Evolutionary conservation across 2,113 vertebrate species (phyloP).

Genomic region (Thalassoma bifasciatum): DNA sequence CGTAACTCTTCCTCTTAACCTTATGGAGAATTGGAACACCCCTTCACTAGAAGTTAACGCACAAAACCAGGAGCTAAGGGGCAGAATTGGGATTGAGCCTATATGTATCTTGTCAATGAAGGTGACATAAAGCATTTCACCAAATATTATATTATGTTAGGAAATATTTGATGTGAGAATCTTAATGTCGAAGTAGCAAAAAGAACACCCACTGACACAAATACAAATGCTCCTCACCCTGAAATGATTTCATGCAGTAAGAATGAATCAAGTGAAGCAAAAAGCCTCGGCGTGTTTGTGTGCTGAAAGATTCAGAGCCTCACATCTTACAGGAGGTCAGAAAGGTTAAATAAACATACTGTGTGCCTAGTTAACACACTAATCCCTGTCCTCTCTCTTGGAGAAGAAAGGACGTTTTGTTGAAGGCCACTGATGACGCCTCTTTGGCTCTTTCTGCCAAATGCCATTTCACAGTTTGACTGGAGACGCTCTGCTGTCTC

Average conservation of each 20-base stretch:
- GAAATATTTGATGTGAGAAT: neutral
- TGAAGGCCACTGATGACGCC: slow-evolving; percentile 51
- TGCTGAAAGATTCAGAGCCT: slow-evolving; percentile 39
- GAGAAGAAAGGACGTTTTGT: slow-evolving; percentile 73
- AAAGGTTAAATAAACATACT: slow-evolving; percentile 67
- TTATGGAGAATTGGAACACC: too few relatives aligned
- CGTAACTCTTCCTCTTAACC: too few relatives aligned
- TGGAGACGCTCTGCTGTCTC: slow-evolving; percentile 38
- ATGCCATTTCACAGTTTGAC: slow-evolving; percentile 34
- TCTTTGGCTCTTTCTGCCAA: slow-evolving; percentile 52
- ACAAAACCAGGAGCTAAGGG: too few relatives aligned
- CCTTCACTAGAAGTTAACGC: too few relatives aligned
- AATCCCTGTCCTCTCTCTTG: slow-evolving; percentile 61
- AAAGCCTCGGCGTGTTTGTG: slow-evolving; percentile 30
- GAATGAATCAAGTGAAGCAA: slow-evolving; percentile 6
- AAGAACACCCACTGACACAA: neutral
- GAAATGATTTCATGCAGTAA: slow-evolving; percentile 27
- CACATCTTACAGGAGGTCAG: slow-evolving; percentile 48
- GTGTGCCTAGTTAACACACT: slow-evolving; percentile 60
- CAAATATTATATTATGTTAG: too few relatives aligned
- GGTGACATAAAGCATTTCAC: too few relatives aligned
- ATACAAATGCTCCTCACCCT: slow-evolving; percentile 13
- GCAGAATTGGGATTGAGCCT: too few relatives aligned
- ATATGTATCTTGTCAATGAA: too few relatives aligned
- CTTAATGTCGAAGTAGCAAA: neutral